phyloP scores from a whole-genome alignment of 2,113 vertebrate species.

The Nesospiza acunhae region DNA sequence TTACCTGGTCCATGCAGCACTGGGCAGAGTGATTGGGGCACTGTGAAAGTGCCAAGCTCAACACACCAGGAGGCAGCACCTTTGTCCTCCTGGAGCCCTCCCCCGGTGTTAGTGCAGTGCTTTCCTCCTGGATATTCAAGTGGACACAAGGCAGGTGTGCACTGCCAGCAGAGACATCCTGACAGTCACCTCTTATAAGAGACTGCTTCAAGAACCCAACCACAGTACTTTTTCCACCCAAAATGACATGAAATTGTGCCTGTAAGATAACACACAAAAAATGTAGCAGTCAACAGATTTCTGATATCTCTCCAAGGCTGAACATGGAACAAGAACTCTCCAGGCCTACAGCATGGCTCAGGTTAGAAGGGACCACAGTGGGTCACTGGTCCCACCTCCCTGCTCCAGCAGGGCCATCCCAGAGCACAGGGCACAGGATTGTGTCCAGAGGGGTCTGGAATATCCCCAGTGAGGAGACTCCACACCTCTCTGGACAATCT shows the following conservation, averaged over 20 bases:
- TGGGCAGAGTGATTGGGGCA: not conserved
- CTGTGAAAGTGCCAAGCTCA: not conserved
- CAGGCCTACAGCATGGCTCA: not conserved
- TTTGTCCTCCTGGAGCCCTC: not conserved
- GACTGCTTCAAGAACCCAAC: not conserved
- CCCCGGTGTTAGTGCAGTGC: not conserved
- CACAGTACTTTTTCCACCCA: not conserved
- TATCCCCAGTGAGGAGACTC: not conserved
- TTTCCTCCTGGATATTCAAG: not conserved
- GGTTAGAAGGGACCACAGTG: not conserved
- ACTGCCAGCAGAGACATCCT: not conserved
- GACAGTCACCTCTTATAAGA: not conserved
- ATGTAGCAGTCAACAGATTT: not conserved
- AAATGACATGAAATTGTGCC: not conserved
- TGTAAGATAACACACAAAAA: not conserved
- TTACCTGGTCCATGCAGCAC: not conserved
- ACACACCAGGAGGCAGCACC: not conserved
- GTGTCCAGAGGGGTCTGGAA: rapidly evolving
- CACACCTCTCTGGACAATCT: not conserved
- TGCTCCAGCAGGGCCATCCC: not conserved
- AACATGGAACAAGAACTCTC: not conserved
- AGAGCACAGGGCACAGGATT: not conserved
- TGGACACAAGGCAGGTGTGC: rapidly evolving
- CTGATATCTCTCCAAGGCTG: not conserved
- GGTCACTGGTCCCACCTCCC: rapidly evolving